Base-by-base conservation (phyloP, 1,140 invertebrate genomes). In the Brachionus rubens region DNA sequence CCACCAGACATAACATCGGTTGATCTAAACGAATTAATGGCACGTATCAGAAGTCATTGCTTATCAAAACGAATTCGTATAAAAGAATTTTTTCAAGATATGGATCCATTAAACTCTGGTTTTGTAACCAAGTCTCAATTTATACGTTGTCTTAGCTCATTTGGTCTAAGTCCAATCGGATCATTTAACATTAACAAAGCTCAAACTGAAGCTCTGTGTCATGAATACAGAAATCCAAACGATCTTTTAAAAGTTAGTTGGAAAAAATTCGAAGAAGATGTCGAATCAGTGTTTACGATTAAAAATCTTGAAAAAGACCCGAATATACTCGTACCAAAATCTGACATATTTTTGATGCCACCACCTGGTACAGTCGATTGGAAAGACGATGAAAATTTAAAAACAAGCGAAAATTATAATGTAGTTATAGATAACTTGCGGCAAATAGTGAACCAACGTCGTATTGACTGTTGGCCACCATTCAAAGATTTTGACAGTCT, bases 221-320 rank as follows among this genome's bases (percentile, higher is more conserved):
- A 81, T 24, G 77, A 79, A 28, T 85, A 85, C 68, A 75, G 79
- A 33, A 78, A 82, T 76, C 81, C 82, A 26, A 59, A 75, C 14
- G 80, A 82, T 59, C 40, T 54, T 7, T 81, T 83, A 76, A 79
- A 84, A 75, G 80, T 82, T 28, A 68, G 80, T 6, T 85, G 82
- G 82, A 81, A 77, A 28, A 80, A 81, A 28, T 85, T 85, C 76
- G 77, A 80, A 16, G 65, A 78, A 41, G 83, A 85, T 80, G 67
- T 85, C 33, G 82, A 85, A 77, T 81, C 79, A 78, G 84, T 85
- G 26, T 85, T 85, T 75, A 85, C 83, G 9, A 80, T 83, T 68
- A 78, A 79, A 19, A 78, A 80, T 43, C 77, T 84, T 36, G 83
- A 84, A 76, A 82, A 83, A 77, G 79, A 75, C 19, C 84, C 84